phyloP scores from a whole-genome alignment of 1,140 invertebrate species.

The Luehdorfia chinensis region DNA sequence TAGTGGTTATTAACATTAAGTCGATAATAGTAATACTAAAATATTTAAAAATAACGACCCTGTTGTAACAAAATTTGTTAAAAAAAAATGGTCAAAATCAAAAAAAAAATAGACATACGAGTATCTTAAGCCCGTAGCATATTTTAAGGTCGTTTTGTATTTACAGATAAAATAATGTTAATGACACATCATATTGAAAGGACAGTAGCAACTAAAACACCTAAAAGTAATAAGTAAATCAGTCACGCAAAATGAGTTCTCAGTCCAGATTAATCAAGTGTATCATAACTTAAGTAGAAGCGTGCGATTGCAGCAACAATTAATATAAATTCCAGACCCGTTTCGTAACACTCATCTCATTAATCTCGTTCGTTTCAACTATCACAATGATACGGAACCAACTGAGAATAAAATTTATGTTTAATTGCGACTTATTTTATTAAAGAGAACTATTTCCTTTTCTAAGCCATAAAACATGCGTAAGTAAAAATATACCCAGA shows the following conservation, averaged over 20 bases:
- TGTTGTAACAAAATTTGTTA: too few relatives aligned
- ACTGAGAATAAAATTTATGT: neutral
- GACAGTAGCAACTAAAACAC: neutral
- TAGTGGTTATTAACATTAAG: too few relatives aligned
- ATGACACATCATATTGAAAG: neutral
- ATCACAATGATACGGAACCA: conserved; percentile 4
- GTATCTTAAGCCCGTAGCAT: too few relatives aligned
- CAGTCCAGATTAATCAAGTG: conserved; percentile 27
- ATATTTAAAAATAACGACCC: too few relatives aligned
- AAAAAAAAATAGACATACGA: too few relatives aligned
- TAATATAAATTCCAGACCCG: conserved; percentile 38
- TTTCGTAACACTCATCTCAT: conserved; percentile 41
- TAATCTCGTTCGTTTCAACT: conserved; percentile 28
- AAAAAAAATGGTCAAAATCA: too few relatives aligned
- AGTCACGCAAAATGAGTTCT: conserved; percentile 11
- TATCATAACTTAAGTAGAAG: conserved; percentile 26
- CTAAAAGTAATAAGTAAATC: conserved; percentile 12
- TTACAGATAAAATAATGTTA: too few relatives aligned
- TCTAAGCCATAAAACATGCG: too few relatives aligned
- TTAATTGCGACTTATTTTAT: neutral
- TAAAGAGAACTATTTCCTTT: neutral
- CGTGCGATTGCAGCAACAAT: conserved; percentile 34
- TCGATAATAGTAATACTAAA: too few relatives aligned
- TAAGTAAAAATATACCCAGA: too few relatives aligned
- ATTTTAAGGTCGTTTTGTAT: too few relatives aligned